Evolutionary conservation across 2,113 vertebrate genomes (phyloP), one percentile per base, ranked within the genome.

Genomic region (Callopanchax toddi): DNA sequence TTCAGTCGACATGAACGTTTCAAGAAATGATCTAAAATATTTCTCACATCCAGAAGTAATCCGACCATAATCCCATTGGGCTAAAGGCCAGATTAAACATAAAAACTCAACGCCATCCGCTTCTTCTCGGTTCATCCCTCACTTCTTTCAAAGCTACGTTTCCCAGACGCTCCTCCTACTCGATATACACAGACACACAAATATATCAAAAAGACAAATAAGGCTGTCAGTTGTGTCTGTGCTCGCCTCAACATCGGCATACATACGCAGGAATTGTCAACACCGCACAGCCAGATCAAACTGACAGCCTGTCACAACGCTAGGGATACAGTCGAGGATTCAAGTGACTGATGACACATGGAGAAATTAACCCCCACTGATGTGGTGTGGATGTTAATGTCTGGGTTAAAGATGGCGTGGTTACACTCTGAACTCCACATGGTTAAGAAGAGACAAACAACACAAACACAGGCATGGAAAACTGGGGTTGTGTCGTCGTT

Each of bases 221-320:
- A 74, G 62, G 61, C 49, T 61, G 78, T 84, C 60, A 75, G 60
- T 32, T 20, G 52, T 64, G 67, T 60, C 71, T 83, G 44, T 17
- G 70, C 68, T 68, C 21, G 12, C 49, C 71, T 83, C 79, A 81
- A 81, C 79, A 66, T 79, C 66, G 49, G 55, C 78, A 68, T 81
- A 74, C 71, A 78, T 71, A 80, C 83, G 86, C 53, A 42, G 71
- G 71, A 82, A 89, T 78, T 85, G 83, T 87, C 89, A 91, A 83
- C 67, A 58, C 61, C 39, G 66, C 65, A 77, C 80, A 62, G 77
- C 60, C 2, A 76, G 71, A 86, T 84, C 81, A 85, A 88, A 79
- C 76, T 69, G 72, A 74, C 71, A 82, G 84, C 81, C 81, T 84
- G 77, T 87, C 84, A 83, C 66, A 55, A 48, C 5, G 49, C 54